Percentiles rank a stretch among this genome's conserved stretches.
Conservation (phyloP, 2,888 invertebrate genomes). For the Monochamus alternatus region DNA sequence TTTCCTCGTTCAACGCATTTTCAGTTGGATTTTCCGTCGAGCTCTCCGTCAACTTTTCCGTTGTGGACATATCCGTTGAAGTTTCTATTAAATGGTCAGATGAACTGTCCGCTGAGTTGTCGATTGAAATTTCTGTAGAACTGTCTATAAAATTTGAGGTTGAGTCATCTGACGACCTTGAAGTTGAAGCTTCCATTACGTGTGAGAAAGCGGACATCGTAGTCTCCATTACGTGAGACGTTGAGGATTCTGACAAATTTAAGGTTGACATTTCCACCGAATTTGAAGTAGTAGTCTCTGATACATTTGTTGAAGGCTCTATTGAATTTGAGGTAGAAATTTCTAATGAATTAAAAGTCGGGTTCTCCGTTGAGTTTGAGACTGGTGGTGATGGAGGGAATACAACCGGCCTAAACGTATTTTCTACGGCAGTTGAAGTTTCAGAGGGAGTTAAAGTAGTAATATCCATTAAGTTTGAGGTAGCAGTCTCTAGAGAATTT, state of each 20-base stretch:
- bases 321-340: background rate
- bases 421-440: background rate
- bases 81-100: background rate
- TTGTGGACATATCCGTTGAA: background rate
- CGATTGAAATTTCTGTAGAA: background rate
- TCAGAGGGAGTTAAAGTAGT: no score
- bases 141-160: slow-evolving; percentile 1
- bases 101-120: background rate
- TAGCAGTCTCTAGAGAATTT: no score
- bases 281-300: background rate
- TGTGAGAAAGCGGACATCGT: background rate
- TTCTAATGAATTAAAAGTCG: background rate
- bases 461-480: no score
- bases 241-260: background rate
- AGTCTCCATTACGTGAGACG: background rate
- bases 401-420: background rate
- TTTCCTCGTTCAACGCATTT: background rate
- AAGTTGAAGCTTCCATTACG: background rate
- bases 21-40: background rate
- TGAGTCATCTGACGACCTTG: background rate
- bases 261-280: background rate
- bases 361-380: background rate
- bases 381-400: background rate
- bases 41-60: background rate
- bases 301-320: background rate